Base-by-base conservation (phyloP, 2,888 invertebrate species). In the Hermaeophaga mercurialis region DNA sequence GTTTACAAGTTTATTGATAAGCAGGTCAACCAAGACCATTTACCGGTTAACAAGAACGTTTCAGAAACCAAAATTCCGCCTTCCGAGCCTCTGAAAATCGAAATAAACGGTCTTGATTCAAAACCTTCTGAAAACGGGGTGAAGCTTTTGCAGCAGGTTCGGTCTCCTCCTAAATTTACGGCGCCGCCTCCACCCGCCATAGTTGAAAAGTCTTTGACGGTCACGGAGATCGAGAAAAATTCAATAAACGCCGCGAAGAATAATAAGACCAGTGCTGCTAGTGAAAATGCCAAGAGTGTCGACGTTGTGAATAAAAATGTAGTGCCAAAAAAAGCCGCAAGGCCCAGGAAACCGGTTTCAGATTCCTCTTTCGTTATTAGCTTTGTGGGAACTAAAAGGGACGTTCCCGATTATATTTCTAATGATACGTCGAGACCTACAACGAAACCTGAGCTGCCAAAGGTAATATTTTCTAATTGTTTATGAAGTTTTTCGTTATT, bases 381-480 rank as follows among this genome's bases (percentile, higher is more conserved):
- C 81, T 94, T 94, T 79, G 89, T 88, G 65, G 83, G 85, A 78
- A 85, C 89, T 73, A 90, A 89, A 78, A 33, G 52, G 43, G 90
- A 90, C 72, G 91, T 93, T 71, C 94, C 94, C 46, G 91, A 94
- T 82, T 93, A 94, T 79, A 90, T 94, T 73, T 91, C 91, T 76
- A 92, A 93, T 80, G 93, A 94, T 81, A 83, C 88, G 75, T 83
- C 88, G 67, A 84, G 87, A 68, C 83, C 85, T 69, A 82, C 82
- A 71, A 86, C 66, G 82, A 85, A 77, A 81, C 84, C 82, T 58
- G 85, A 86, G 73, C 82, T 85, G 70, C 84, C 88, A 69, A 90
- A 90, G 88, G 91, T 90, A 71, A 85, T n/a, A n/a, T n/a, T n/a
- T n/a, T n/a, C n/a, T n/a, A n/a, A n/a, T n/a, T n/a, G n/a, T n/a